These are phyloP conservation scores for Cistogaster globosa DNA, from an alignment of 2,888 invertebrate species.

Conservation along the genomic window DNA sequence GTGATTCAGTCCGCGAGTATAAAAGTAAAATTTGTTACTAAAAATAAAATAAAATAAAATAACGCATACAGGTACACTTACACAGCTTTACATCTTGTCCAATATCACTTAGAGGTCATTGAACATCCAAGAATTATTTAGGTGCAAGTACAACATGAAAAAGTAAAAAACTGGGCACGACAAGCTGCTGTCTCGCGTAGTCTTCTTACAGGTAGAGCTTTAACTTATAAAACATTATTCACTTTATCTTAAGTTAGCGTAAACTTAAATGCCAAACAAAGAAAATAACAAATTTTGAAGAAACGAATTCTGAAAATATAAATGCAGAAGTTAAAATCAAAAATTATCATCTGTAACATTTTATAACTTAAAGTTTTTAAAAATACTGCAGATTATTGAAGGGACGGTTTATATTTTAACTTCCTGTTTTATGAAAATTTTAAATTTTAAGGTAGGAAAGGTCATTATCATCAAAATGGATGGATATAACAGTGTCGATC, in stretches of 20 bases:
- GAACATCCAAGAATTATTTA: background rate
- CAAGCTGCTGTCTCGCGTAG: background rate
- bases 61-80: background rate
- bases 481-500: no score
- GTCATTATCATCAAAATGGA: no score
- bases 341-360: no score
- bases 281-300: no score
- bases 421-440: no score
- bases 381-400: no score
- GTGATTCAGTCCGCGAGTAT: slow-evolving; percentile 39
- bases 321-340: no score
- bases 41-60: slow-evolving; percentile 52
- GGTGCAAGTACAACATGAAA: background rate
- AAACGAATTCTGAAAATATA: no score
- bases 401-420: no score
- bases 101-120: slow-evolving; percentile 48
- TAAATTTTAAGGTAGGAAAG: no score
- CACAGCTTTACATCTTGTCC: background rate
- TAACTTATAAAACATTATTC: background rate
- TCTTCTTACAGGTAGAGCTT: background rate
- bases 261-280: no score
- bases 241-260: background rate
- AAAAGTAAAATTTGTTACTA: slow-evolving; percentile 66
- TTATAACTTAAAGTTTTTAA: no score
- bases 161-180: background rate